Conservation (phyloP, 2,797 vertebrate genomes). For the Diglossa cyanea region DNA sequence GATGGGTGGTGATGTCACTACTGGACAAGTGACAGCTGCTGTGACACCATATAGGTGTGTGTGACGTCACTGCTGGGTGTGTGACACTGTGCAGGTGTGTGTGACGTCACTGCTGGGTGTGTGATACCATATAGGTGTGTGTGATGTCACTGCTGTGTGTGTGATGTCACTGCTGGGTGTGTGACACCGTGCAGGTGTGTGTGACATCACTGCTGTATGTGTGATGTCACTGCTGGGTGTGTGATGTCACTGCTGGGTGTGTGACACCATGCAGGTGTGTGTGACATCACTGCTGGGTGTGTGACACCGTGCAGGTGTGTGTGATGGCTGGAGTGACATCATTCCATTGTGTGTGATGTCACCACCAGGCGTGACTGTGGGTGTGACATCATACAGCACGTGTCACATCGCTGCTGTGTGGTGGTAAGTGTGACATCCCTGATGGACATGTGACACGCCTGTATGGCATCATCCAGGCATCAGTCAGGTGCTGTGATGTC, state of each 20-base stretch:
- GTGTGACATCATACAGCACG: neutral
- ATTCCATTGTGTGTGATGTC: fast-evolving
- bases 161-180: no score
- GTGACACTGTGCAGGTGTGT: neutral
- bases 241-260: no score
- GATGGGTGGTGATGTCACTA: neutral
- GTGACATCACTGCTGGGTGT: fast-evolving
- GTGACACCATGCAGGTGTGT: no score
- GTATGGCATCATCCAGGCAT: fast-evolving
- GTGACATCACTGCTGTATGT: fast-evolving
- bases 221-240: no score
- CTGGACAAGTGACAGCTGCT: neutral
- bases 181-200: fast-evolving
- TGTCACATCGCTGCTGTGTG: neutral
- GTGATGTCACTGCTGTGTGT: neutral
- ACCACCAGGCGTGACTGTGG: fast-evolving
- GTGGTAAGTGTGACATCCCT: neutral
- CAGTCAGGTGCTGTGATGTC: neutral
- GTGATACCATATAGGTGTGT: no score
- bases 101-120: neutral
- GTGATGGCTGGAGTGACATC: neutral
- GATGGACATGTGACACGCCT: fast-evolving
- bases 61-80: fast-evolving
- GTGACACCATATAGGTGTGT: neutral
- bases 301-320: neutral